phyloP scores from a whole-genome alignment of 2,113 vertebrate species.

The Aleadryas rufinucha region DNA sequence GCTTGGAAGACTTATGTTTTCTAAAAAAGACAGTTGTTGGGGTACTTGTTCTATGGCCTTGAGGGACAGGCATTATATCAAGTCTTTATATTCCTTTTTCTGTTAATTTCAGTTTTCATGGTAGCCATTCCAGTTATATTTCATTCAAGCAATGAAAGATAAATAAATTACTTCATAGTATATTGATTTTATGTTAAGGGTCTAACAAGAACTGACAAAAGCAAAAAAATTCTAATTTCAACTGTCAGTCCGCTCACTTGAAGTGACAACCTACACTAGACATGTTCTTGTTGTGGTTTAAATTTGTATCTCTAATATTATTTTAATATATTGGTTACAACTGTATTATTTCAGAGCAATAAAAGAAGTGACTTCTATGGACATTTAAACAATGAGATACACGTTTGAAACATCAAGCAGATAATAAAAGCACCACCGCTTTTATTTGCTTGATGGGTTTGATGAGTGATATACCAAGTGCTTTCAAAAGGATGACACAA shows the following conservation, averaged over 20 bases:
- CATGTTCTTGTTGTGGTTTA: conserved; percentile 2
- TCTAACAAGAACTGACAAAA: conserved; percentile 23
- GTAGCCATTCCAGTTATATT: neutral
- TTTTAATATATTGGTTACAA: neutral
- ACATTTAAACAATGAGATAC: neutral
- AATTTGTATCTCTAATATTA: neutral
- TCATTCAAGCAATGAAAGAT: conserved; percentile 10
- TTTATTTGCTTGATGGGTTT: neutral
- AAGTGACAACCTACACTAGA: conserved; percentile 16
- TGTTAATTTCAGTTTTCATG: conserved; percentile 28
- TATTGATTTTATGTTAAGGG: conserved; percentile 11
- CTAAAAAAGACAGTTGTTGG: neutral
- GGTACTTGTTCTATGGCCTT: neutral
- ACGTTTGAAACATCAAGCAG: neutral
- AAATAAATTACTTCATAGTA: conserved; percentile 2
- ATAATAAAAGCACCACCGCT: neutral
- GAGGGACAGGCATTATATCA: neutral
- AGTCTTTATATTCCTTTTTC: neutral
- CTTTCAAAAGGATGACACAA: neutral
- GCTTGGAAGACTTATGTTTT: neutral
- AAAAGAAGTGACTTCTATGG: neutral
- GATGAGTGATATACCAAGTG: neutral
- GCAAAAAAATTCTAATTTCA: neutral
- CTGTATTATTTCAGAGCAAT: neutral
- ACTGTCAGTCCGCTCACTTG: neutral